Base-by-base conservation (phyloP, 1,140 invertebrate genomes). In the Pachyrhynchus sulphureomaculatus region DNA sequence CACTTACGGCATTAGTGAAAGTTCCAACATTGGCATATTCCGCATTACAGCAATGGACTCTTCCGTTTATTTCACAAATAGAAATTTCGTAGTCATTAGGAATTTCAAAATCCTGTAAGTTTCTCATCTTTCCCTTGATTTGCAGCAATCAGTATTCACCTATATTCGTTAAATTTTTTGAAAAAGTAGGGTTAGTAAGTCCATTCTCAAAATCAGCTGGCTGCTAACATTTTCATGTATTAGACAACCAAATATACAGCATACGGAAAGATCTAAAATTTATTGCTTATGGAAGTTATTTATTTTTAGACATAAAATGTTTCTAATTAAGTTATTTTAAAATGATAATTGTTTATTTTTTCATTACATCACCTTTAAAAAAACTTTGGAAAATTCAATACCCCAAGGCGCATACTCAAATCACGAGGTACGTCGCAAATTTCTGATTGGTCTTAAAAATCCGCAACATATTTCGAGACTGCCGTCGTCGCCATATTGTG, bases 1-100 rank as follows among this genome's bases (percentile, higher is more conserved):
- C 21, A 68, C 62, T 64, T 69, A 76, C 75, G 20, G 68, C 44
- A 51, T 48, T 71, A 29, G 73, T 76, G 58, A 75, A 75, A 26
- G 57, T 41, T n/a, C 36, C 56, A 21, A 76, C 45, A 64, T 73
- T 73, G 2, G 67, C 64, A 60, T 54, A 71, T 67, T 73, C 66
- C 34, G 42, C 62, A 45, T 70, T 64, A 54, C 62, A 66, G 24
- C 56, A 72, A 57, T 74, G 67, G 33, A 72, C 60, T 32, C 69
- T 66, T 13, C 73, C 74, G 51, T 76, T 72, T 52, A 75, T 66
- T 67, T 75, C 69, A 49, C 75, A 76, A 39, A 76, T 36, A 21
- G 72, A 53, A 20, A 72, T 55, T 62, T 72, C 64, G 29, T 64
- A 65, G 18, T 72, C 62, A 18, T 49, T 49, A 18, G 69, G 67